Evolutionary conservation across 1,140 invertebrate genomes (phyloP), one percentile per base, ranked within the genome.

Genomic region (Ceratosolen fusciceps): DNA sequence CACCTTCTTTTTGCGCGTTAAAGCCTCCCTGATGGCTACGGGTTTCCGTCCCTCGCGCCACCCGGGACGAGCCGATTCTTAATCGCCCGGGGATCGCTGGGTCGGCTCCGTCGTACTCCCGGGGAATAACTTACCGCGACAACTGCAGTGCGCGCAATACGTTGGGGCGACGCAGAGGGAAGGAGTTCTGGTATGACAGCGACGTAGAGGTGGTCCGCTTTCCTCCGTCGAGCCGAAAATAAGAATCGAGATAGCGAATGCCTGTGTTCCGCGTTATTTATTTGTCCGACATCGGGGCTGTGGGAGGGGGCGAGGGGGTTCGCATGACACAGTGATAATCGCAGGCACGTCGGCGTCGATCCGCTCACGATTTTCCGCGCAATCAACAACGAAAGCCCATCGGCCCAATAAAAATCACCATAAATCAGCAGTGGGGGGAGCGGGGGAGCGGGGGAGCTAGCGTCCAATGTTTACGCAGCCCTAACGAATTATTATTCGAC

Each of bases 401-500:
- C 70, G 29, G 29, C 67, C 70, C 70, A 79, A 79, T 79, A 73
- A 73, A 79, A 79, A 73, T 78, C 67, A 60, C 54, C 54, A 78
- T 78, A 72, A 78, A 78, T 78, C 68, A 78, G 16, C 24, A 0
- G 24, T 47, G 52, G 58, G 43, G 54, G 65, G 14, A n/a, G 73
- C 29, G 34, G 49, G 19, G 47, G 34, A 31, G 75, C 34, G n/a
- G 56, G 14, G 54, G 29, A 70, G 24, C 39, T 14, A 60, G 5
- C 62, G 31, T 68, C 60, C 26, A 73, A 78, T 79, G 73, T 81
- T 79, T 79, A 73, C 65, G 75, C 60, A 81, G 49, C 74, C 80
- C 72, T 77, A 71, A 76, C 68, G 68, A 75, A 75, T 80, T 76
- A 80, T 70, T 79, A 73, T 81, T 75, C 65, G 70, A 73, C 12